Base-by-base conservation (phyloP, 1,140 invertebrate species). In the Ceratina calcarata region DNA sequence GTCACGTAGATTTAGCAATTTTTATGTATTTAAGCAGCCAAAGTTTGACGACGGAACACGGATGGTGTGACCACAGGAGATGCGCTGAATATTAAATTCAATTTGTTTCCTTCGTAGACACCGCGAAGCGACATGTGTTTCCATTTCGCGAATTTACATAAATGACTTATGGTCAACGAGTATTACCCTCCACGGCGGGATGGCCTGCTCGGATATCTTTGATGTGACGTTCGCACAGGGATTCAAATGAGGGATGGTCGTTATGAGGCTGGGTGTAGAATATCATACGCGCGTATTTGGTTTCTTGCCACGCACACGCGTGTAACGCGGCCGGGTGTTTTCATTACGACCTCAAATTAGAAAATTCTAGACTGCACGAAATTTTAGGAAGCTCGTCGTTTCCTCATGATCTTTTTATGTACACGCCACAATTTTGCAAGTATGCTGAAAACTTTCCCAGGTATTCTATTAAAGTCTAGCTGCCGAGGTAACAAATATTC, bases 141-240 rank as follows among this genome's bases (percentile, higher is more conserved):
- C 84, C 84, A 86, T 86, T 78, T 83, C 83, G 65, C 75, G 53
- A 66, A 89, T 89, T 89, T 89, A 74, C 87, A 88, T 89, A 89
- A 89, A 83, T 89, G 88, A 89, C 87, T 89, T 89, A 89, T 89
- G 86, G 86, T 85, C 84, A 84, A 65, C 67, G 71, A 80, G 72
- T 81, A 87, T 87, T 89, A 88, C 75, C 76, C 27, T 58, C 16
- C 49, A 51, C 27, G 27, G 13, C 18, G 58, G 32, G 78, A 76
- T 74, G 82, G 76, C 49, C 78, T 64, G 62, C 66, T 86, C 74
- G 64, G 79, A 69, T 89, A 88, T 89, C 88, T 89, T 89, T 89
- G 86, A 89, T 88, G 87, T 86, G 86, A 88, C 83, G 82, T 84
- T 79, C 85, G 78, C 80, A 73, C 70, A 66, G 81, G 86, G 86